Percentiles rank a stretch among this genome's conserved stretches.
Evolutionary conservation across 2,113 vertebrate species (phyloP).

Genomic region (Electrona antarctica): DNA sequence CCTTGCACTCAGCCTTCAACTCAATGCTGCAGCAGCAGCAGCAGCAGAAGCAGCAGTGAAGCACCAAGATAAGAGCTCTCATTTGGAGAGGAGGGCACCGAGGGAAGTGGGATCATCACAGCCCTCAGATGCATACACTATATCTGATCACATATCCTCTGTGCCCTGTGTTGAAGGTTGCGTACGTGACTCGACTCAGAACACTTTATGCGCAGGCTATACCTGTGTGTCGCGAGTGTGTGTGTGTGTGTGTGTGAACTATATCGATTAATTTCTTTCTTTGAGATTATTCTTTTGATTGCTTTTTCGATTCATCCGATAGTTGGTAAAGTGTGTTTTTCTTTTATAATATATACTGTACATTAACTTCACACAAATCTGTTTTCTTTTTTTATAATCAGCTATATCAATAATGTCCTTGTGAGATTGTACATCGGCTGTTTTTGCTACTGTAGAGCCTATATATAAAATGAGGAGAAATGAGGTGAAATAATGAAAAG

Average conservation of each 20-base stretch:
- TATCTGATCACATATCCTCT: constrained; percentile 40
- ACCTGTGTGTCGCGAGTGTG: constrained; percentile 8
- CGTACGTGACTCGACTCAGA: constrained; percentile 36
- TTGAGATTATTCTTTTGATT: constrained; percentile 20
- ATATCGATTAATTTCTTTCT: no score
- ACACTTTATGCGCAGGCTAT: constrained; percentile 19
- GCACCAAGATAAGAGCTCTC: constrained; percentile 35
- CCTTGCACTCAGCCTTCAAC: not conserved
- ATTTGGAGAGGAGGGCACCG: constrained; percentile 15
- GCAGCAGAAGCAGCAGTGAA: not conserved
- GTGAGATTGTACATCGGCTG: no score
- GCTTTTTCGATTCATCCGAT: not conserved
- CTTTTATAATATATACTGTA: not conserved
- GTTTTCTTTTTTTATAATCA: no score
- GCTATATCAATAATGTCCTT: no score
- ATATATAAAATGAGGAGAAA: no score
- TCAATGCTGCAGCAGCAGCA: not conserved
- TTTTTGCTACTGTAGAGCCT: no score
- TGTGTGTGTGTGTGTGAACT: not conserved
- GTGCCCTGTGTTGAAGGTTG: constrained; percentile 26
- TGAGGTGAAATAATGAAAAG: no score
- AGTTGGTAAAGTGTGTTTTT: not conserved
- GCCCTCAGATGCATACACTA: constrained; percentile 18
- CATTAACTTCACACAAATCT: no score
- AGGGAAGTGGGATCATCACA: constrained; percentile 29